Percentiles rank a stretch among this genome's conserved stretches.
Conservation (phyloP, 2,797 vertebrate genomes). For the Falco novaeseelandiae region DNA sequence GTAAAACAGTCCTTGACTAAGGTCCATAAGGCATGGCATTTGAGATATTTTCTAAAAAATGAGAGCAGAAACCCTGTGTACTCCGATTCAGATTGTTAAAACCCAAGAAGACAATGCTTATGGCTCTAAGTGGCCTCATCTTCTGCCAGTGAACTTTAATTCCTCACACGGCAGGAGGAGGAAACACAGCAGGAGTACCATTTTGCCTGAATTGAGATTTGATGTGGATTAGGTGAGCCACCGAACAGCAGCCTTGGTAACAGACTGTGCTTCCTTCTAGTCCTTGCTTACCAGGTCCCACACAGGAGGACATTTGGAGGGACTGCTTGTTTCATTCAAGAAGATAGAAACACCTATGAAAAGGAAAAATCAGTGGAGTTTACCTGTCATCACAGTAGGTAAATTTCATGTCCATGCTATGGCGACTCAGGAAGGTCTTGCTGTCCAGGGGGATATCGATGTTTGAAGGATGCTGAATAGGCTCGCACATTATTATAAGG, state of each 20-base stretch:
- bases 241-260: not conserved
- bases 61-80: not conserved
- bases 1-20: not conserved
- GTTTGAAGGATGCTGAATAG: constrained; percentile 94
- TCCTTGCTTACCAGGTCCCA: not conserved
- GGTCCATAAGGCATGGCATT: not conserved
- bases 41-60: not conserved
- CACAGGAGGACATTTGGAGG: not conserved
- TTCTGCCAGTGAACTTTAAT: not conserved
- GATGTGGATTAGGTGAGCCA: not conserved
- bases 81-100: not conserved
- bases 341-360: not conserved
- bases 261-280: not conserved
- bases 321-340: not conserved
- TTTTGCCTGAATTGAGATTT: not conserved
- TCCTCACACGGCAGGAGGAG: not conserved
- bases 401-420: constrained; percentile 99
- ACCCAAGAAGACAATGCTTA: not conserved
- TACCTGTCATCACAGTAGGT: constrained; percentile 97
- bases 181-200: not conserved
- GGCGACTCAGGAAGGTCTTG: constrained; percentile 95
- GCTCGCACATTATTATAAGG: constrained; percentile 94
- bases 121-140: not conserved
- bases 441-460: constrained; percentile 95
- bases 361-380: not conserved